These are phyloP conservation scores for Gephyroberyx darwinii DNA, from an alignment of 2,797 vertebrate genomes.

Conservation along the genomic window DNA sequence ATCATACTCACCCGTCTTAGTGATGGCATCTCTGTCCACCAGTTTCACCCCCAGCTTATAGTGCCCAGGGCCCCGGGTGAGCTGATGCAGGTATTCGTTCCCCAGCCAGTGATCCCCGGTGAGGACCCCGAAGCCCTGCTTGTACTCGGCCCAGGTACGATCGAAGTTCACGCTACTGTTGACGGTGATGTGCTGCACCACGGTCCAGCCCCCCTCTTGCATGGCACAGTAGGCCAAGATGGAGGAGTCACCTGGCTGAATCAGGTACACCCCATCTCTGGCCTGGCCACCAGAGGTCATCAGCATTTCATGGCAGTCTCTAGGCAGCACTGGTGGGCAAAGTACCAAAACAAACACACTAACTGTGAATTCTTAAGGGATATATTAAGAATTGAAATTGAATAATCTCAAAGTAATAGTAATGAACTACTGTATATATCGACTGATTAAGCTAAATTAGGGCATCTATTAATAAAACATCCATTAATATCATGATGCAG, in stretches of 20 bases:
- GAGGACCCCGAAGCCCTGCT: slow-evolving; percentile 82
- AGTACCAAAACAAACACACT: slow-evolving; percentile 14
- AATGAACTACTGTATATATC: neutral
- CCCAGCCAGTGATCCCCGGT: slow-evolving; percentile 89
- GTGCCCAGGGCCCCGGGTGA: slow-evolving; percentile 77
- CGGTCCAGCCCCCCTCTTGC: slow-evolving; percentile 90
- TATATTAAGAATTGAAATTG: no score
- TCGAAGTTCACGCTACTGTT: slow-evolving; percentile 87
- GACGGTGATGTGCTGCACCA: slow-evolving; percentile 88
- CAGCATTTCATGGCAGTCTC: slow-evolving; percentile 88
- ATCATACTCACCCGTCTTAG: slow-evolving; percentile 85
- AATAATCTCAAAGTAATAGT: neutral
- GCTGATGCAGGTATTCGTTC: slow-evolving; percentile 85
- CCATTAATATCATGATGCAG: neutral
- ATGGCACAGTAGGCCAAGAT: slow-evolving; percentile 86
- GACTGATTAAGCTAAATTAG: neutral
- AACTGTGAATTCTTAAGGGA: neutral
- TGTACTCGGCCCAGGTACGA: slow-evolving; percentile 86
- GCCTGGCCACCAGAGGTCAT: slow-evolving; percentile 80
- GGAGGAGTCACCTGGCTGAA: slow-evolving; percentile 80
- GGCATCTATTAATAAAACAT: neutral
- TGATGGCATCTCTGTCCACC: slow-evolving; percentile 80
- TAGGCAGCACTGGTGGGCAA: slow-evolving; percentile 79
- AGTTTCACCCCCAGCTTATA: slow-evolving; percentile 87
- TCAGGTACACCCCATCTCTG: slow-evolving; percentile 86